Percentiles rank a stretch among this genome's conserved stretches.
phyloP scores from a whole-genome alignment of 2,888 invertebrate genomes.

The Selenia dentaria region DNA sequence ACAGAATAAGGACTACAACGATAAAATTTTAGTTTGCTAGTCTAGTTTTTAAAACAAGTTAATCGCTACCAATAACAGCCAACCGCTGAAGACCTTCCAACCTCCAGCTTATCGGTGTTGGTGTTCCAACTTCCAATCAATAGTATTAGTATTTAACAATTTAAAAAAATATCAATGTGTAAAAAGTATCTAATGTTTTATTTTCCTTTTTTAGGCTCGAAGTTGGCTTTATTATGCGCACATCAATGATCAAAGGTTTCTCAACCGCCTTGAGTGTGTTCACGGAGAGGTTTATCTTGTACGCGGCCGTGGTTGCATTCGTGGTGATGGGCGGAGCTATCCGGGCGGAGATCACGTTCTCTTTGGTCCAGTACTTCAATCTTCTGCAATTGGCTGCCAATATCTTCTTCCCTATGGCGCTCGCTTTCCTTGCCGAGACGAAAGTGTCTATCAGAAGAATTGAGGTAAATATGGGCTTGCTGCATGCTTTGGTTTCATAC shows the following conservation, averaged over 20 bases:
- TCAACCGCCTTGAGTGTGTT: constrained; percentile 89
- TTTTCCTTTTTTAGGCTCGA: too few relatives aligned
- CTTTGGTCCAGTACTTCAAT: constrained; percentile 91
- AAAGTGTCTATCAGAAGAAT: constrained; percentile 86
- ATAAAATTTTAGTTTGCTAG: too few relatives aligned
- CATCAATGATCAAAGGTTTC: constrained; percentile 88
- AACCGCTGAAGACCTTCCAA: too few relatives aligned
- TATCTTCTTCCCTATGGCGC: constrained; percentile 86
- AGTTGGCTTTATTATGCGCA: constrained; percentile 86
- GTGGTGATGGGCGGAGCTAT: constrained; percentile 86
- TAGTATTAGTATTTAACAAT: too few relatives aligned
- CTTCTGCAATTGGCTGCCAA: constrained; percentile 88
- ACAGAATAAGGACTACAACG: too few relatives aligned
- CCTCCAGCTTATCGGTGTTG: too few relatives aligned
- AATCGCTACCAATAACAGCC: too few relatives aligned
- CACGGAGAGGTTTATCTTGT: constrained; percentile 93
- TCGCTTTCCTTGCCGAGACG: constrained; percentile 86
- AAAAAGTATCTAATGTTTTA: too few relatives aligned
- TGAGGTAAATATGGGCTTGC: constrained; percentile 71
- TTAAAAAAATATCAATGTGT: too few relatives aligned
- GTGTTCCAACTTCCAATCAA: too few relatives aligned
- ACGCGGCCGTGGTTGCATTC: constrained; percentile 90
- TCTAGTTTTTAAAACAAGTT: too few relatives aligned
- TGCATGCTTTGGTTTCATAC: too few relatives aligned
- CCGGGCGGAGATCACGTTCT: constrained; percentile 88